phyloP scores from a whole-genome alignment of 2,888 invertebrate genomes.

The Mimumesa dahlbomi region DNA sequence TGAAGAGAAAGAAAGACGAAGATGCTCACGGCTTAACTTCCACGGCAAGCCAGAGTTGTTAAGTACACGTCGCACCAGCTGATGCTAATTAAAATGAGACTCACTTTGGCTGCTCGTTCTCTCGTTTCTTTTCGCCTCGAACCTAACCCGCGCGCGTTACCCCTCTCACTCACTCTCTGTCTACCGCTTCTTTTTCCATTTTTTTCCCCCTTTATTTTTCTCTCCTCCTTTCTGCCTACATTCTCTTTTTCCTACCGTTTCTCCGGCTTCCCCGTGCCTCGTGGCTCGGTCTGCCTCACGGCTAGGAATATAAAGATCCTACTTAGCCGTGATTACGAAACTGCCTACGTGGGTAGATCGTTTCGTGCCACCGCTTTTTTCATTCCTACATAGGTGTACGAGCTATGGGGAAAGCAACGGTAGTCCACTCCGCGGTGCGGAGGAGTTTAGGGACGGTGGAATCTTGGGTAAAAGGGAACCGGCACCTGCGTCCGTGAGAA shows the following conservation, averaged over 20 bases:
- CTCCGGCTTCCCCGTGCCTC: not conserved
- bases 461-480: not conserved
- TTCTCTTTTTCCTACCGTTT: not conserved
- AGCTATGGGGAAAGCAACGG: conserved; percentile 20
- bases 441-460: not conserved
- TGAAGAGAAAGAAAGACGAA: conserved; percentile 35
- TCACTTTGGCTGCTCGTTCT: conserved; percentile 70
- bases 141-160: conserved; percentile 29
- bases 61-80: conserved; percentile 79
- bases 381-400: conserved; percentile 21
- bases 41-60: conserved; percentile 71
- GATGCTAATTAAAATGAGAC: conserved; percentile 79
- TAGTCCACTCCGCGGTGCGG: conserved; percentile 8
- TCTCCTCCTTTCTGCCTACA: not conserved
- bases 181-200: conserved; percentile 45
- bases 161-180: conserved; percentile 3
- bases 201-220: conserved; percentile 26
- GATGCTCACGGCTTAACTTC: conserved; percentile 37
- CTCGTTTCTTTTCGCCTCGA: conserved; percentile 60
- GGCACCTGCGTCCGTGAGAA: not conserved
- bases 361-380: conserved; percentile 73
- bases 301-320: conserved; percentile 80
- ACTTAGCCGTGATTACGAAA: conserved; percentile 78
- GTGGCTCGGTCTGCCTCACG: conserved; percentile 70
- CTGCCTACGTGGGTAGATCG: conserved; percentile 75